Evolutionary conservation across 2,888 invertebrate species (phyloP).

Genomic region (Alviniconcha strummeri): DNA sequence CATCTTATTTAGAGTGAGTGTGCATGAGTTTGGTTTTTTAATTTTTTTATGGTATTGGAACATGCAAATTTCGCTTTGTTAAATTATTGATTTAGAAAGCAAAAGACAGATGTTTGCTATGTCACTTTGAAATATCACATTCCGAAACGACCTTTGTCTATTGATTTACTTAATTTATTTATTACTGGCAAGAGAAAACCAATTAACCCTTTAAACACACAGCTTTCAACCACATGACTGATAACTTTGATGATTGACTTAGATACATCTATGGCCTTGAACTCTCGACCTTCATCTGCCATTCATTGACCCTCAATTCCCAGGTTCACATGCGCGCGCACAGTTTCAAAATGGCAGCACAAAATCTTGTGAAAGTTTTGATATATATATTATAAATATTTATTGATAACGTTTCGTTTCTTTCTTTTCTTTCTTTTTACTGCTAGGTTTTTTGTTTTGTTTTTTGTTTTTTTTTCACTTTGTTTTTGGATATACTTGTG

Average conservation of each 20-base stretch:
- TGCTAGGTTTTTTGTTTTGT: no score
- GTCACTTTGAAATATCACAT: slow-evolving; percentile 28
- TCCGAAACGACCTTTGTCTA: slow-evolving; percentile 31
- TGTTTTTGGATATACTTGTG: no score
- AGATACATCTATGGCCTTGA: background rate
- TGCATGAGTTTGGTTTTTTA: slow-evolving; percentile 15
- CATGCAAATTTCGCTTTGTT: background rate
- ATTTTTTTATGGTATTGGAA: slow-evolving; percentile 12
- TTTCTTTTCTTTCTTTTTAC: no score
- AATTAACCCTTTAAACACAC: background rate
- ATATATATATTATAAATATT: background rate
- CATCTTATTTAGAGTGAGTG: background rate
- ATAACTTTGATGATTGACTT: background rate
- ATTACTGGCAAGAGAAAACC: slow-evolving; percentile 21
- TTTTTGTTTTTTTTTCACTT: no score
- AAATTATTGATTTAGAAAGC: slow-evolving; percentile 5
- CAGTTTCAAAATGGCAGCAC: slow-evolving; percentile 34
- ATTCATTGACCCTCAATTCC: slow-evolving; percentile 15
- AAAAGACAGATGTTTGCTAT: slow-evolving; percentile 7
- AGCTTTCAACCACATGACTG: slow-evolving; percentile 11
- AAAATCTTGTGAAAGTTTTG: slow-evolving; percentile 23
- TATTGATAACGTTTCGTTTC: background rate
- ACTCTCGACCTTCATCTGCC: slow-evolving; percentile 27
- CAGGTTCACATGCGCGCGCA: slow-evolving; percentile 30
- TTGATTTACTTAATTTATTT: slow-evolving; percentile 30